Conservation (phyloP, 2,113 vertebrate genomes). For the Rhegmatorhina hoffmannsi region DNA sequence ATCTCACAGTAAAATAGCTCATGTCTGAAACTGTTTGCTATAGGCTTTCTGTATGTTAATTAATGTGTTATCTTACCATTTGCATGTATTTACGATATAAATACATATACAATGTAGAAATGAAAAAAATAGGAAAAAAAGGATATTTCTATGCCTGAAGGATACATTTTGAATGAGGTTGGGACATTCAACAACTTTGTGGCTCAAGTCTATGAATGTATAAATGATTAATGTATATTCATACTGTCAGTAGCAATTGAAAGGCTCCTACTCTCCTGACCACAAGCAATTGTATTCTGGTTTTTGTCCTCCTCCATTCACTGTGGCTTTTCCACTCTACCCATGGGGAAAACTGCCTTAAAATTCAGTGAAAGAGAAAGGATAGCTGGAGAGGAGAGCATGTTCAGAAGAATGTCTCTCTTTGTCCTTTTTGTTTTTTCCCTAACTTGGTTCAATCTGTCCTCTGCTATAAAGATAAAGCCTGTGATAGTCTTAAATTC, state of each 20-base stretch:
- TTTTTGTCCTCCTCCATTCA: slow-evolving; percentile 23
- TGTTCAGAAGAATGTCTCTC: background rate
- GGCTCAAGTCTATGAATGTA: background rate
- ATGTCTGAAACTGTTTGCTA: background rate
- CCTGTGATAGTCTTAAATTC: background rate
- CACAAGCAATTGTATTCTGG: background rate
- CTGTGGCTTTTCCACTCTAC: background rate
- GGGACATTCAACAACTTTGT: background rate
- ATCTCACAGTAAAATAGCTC: background rate
- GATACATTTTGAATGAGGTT: background rate
- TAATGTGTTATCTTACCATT: background rate
- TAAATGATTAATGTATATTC: slow-evolving; percentile 37
- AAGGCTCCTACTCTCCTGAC: slow-evolving; percentile 11
- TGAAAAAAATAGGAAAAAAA: background rate
- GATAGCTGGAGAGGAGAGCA: background rate
- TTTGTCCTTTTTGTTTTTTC: background rate
- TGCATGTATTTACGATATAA: background rate
- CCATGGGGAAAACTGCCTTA: background rate
- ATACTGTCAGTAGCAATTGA: slow-evolving; percentile 15
- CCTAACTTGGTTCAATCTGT: background rate
- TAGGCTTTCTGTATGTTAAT: background rate
- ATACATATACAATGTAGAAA: background rate
- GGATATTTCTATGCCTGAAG: slow-evolving; percentile 2
- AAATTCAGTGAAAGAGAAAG: background rate
- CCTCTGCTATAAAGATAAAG: background rate